Evolutionary conservation across 2,797 vertebrate species (phyloP).

Genomic region (Florisuga fusca): DNA sequence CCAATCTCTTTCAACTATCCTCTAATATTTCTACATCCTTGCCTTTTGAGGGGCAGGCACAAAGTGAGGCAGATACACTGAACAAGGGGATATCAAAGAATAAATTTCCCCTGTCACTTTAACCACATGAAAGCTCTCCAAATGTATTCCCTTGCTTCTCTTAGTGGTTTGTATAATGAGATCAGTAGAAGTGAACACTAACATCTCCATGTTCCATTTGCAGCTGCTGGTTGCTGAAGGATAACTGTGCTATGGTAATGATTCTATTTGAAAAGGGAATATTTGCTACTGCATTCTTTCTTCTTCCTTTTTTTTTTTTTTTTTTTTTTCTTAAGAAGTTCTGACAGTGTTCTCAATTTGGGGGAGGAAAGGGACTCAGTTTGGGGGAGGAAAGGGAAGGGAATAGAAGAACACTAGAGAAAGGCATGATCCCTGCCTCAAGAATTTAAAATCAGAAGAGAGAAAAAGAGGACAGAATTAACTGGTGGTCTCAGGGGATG

Average conservation of each 20-base stretch:
- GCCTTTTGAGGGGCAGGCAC: conserved; percentile 54
- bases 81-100: conserved; percentile 77
- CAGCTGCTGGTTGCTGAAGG: conserved; percentile 61
- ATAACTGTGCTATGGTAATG: conserved; percentile 54
- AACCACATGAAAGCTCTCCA: conserved; percentile 75
- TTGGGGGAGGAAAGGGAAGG: conserved; percentile 7
- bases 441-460: conserved; percentile 20
- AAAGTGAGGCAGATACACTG: conserved; percentile 52
- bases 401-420: not conserved
- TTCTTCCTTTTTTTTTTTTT: not conserved
- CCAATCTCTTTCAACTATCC: not conserved
- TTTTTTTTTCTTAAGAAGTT: not conserved
- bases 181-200: conserved; percentile 73
- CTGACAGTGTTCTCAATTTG: conserved; percentile 32
- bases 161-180: conserved; percentile 76
- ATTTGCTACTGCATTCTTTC: conserved; percentile 56
- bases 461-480: not conserved
- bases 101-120: conserved; percentile 58
- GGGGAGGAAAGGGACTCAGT: not conserved
- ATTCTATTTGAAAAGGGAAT: conserved; percentile 67
- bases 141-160: conserved; percentile 72
- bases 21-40: conserved; percentile 36
- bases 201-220: conserved; percentile 63
- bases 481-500: not conserved
- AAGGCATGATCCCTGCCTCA: not conserved